Evolutionary conservation across 1,140 invertebrate species (phyloP).

Genomic region (Chymomyza costata): DNA sequence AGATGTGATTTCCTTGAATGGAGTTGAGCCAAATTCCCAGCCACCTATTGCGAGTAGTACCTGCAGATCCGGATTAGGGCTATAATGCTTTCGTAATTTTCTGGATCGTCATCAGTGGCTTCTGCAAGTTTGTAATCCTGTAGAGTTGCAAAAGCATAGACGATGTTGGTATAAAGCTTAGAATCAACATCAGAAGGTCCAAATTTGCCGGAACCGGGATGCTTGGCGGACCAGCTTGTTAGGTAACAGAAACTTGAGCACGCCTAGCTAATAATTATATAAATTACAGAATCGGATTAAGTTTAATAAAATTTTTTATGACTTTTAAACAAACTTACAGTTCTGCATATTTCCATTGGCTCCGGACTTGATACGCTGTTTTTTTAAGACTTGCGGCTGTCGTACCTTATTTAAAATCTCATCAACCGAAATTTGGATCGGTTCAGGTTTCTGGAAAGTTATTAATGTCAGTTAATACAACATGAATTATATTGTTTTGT

Average conservation of each 20-base stretch:
- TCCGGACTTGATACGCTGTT: conserved; percentile 76
- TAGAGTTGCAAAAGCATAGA: conserved; percentile 94
- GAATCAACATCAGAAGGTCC: conserved; percentile 91
- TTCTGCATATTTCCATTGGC: conserved; percentile 76
- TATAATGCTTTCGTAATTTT: conserved; percentile 89
- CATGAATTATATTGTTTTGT: background rate
- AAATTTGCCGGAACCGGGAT: conserved; percentile 90
- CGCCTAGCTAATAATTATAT: conserved; percentile 84
- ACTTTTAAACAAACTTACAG: conserved; percentile 73
- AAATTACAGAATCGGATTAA: too few relatives aligned
- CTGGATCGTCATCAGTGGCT: conserved; percentile 85
- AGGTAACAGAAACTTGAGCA: conserved; percentile 94
- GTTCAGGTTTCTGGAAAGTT: conserved; percentile 81
- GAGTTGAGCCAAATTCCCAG: conserved; percentile 94
- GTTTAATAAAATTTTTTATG: conserved; percentile 1
- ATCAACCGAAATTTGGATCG: conserved; percentile 86
- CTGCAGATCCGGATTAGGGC: conserved; percentile 91
- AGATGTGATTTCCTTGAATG: conserved; percentile 93
- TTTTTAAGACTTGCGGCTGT: conserved; percentile 78
- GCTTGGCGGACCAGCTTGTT: conserved; percentile 95
- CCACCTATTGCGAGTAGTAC: conserved; percentile 94
- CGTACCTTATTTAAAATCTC: conserved; percentile 82
- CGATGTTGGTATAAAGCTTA: conserved; percentile 91
- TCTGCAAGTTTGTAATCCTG: conserved; percentile 88
- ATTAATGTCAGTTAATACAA: background rate